phyloP scores from a whole-genome alignment of 2,888 invertebrate genomes.

The Epirrhoe tristata region DNA sequence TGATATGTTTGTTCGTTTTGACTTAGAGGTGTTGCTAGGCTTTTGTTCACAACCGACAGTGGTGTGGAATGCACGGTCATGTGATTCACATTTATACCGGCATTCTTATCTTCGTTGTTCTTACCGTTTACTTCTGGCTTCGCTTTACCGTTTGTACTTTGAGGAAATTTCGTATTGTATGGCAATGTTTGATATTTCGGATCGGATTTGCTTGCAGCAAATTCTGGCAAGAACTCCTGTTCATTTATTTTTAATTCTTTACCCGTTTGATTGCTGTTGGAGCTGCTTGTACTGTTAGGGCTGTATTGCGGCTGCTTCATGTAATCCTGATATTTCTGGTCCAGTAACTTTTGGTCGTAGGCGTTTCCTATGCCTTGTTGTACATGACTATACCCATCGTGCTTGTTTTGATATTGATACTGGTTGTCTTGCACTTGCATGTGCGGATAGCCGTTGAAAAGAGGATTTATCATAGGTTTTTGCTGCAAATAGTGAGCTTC shows the following conservation, averaged over 20 bases:
- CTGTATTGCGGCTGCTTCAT: slow-evolving; percentile 84
- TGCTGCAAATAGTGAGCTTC: slow-evolving; percentile 83
- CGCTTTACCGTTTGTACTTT: slow-evolving; percentile 76
- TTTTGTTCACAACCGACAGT: slow-evolving; percentile 86
- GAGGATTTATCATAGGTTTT: slow-evolving; percentile 81
- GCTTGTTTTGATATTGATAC: slow-evolving; percentile 75
- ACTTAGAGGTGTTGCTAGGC: slow-evolving; percentile 87
- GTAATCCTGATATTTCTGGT: slow-evolving; percentile 82
- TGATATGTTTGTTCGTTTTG: slow-evolving; percentile 85
- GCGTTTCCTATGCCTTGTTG: slow-evolving; percentile 79
- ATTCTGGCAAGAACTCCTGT: slow-evolving; percentile 87
- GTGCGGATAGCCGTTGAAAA: slow-evolving; percentile 76
- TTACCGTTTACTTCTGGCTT: slow-evolving; percentile 75
- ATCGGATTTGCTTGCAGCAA: slow-evolving; percentile 93
- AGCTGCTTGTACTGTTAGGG: slow-evolving; percentile 83
- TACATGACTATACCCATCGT: slow-evolving; percentile 74
- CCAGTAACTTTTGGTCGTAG: slow-evolving; percentile 79
- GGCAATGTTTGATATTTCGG: slow-evolving; percentile 97
- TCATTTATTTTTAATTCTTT: slow-evolving; percentile 81
- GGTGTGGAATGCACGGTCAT: slow-evolving; percentile 85
- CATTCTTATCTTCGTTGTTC: slow-evolving; percentile 73
- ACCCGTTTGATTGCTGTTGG: slow-evolving; percentile 79
- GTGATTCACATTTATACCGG: slow-evolving; percentile 76
- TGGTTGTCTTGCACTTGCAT: slow-evolving; percentile 72
- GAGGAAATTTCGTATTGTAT: slow-evolving; percentile 94